These are phyloP conservation scores for Nycticryphes semicollaris DNA, from an alignment of 2,113 vertebrate genomes.

Conservation along the genomic window DNA sequence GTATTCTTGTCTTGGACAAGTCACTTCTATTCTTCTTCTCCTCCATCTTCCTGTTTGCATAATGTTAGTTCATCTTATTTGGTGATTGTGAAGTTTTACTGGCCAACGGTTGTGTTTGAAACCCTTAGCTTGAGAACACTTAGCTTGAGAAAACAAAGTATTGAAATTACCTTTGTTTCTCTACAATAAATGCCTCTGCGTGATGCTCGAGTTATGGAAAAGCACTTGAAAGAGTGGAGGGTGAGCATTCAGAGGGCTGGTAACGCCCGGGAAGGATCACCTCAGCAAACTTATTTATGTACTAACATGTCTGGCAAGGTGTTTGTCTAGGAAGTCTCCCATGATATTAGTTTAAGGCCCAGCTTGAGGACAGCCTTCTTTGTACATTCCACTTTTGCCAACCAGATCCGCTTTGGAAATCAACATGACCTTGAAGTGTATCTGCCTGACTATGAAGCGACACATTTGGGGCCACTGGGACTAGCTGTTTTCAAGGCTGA, in stretches of 20 bases:
- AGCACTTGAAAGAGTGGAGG: neutral
- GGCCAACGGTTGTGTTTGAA: neutral
- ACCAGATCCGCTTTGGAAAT: neutral
- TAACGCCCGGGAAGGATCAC: neutral
- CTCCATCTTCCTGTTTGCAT: slow-evolving; percentile 51
- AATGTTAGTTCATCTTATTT: neutral
- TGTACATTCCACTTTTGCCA: neutral
- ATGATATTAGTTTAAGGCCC: neutral
- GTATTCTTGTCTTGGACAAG: slow-evolving; percentile 30
- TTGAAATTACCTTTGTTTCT: neutral
- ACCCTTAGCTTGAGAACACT: neutral
- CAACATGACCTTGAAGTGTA: neutral
- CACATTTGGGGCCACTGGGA: neutral
- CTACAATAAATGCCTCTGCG: neutral
- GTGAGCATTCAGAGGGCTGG: neutral
- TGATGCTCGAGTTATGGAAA: neutral
- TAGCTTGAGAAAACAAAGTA: neutral
- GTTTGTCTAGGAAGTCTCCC: neutral
- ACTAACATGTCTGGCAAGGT: neutral
- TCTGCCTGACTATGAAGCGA: fast-evolving
- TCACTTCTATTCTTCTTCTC: slow-evolving; percentile 52
- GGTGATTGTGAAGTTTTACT: neutral
- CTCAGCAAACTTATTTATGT: neutral
- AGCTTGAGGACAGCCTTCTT: neutral
- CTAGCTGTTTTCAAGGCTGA: neutral